A percentile compares a stretch with the other conserved stretches of the same genome.
phyloP scores from a whole-genome alignment of 2,888 invertebrate genomes.

The Pristionchus arcanus region DNA sequence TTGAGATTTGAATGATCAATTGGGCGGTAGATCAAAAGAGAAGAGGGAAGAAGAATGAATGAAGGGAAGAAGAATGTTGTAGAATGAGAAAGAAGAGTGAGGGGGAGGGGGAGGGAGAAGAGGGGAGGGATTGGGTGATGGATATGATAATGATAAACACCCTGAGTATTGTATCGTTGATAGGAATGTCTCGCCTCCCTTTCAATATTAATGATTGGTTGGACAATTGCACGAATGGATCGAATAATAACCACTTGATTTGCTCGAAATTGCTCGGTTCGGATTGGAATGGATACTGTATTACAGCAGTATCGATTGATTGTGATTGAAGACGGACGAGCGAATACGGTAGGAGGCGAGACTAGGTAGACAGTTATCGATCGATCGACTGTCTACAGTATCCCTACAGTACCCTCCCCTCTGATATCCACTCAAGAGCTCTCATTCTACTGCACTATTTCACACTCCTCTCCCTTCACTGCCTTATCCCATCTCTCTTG shows the following conservation, averaged over 20 bases:
- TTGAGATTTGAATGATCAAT: conserved; percentile 19
- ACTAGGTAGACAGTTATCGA: conserved; percentile 22
- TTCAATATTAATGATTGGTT: not conserved
- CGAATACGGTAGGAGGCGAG: conserved; percentile 49
- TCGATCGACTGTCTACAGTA: conserved; percentile 11
- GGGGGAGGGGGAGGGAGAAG: not conserved
- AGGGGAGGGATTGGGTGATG: conserved; percentile 26
- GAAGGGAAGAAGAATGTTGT: not conserved
- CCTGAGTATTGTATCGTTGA: conserved; percentile 31
- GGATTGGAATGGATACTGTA: conserved; percentile 21
- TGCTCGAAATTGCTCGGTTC: conserved; percentile 44
- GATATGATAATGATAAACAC: conserved; percentile 44
- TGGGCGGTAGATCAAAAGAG: not conserved
- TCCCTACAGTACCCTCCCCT: conserved; percentile 46
- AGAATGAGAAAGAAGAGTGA: conserved; percentile 16
- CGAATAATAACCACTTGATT: conserved; percentile 30
- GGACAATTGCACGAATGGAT: conserved; percentile 39
- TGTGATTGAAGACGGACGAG: conserved; percentile 17
- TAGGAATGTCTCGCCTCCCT: conserved; percentile 36
- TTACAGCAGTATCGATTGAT: conserved; percentile 19
- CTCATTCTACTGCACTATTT: conserved; percentile 42
- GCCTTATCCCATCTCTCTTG: not conserved
- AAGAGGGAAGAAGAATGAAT: not conserved
- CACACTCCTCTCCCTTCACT: conserved; percentile 22
- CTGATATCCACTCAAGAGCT: conserved; percentile 14